These are phyloP conservation scores for Xiphydria camelus DNA, from an alignment of 2,888 invertebrate species.

Conservation along the genomic window DNA sequence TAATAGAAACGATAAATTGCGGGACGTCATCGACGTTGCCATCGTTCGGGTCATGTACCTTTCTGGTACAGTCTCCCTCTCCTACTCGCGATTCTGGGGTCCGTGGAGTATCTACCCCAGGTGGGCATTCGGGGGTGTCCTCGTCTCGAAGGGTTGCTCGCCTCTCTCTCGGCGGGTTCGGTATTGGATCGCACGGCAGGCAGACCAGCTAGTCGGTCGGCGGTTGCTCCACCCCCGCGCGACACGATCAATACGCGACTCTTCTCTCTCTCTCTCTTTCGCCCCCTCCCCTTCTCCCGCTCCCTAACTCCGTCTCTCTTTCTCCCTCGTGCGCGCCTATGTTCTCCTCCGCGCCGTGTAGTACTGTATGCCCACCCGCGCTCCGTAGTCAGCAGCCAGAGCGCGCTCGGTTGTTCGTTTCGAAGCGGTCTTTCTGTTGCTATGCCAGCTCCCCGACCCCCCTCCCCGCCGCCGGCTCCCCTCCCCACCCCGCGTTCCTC, in stretches of 20 bases:
- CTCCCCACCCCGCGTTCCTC: constrained; percentile 19
- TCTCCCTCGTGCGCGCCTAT: constrained; percentile 19
- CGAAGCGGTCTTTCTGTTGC: constrained; percentile 55
- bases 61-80: too few species aligned
- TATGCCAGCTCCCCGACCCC: constrained; percentile 50
- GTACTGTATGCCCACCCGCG: constrained; percentile 11
- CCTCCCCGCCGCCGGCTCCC: constrained; percentile 19
- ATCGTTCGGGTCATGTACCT: too few species aligned
- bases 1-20: too few species aligned
- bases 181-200: too few species aligned
- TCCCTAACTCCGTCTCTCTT: too few species aligned
- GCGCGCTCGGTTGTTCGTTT: constrained; percentile 44
- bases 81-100: too few species aligned
- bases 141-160: constrained; percentile 25
- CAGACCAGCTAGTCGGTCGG: constrained; percentile 46
- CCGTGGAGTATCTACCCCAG: too few species aligned
- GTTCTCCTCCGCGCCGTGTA: not conserved
- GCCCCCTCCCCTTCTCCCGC: constrained; percentile 12
- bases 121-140: too few species aligned
- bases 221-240: constrained; percentile 53
- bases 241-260: constrained; percentile 57
- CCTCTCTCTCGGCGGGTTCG: too few species aligned
- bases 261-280: constrained; percentile 35
- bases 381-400: constrained; percentile 30
- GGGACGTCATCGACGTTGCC: too few species aligned